phyloP scores from a whole-genome alignment of 2,797 vertebrate genomes.

The Pelodytes ibericus region DNA sequence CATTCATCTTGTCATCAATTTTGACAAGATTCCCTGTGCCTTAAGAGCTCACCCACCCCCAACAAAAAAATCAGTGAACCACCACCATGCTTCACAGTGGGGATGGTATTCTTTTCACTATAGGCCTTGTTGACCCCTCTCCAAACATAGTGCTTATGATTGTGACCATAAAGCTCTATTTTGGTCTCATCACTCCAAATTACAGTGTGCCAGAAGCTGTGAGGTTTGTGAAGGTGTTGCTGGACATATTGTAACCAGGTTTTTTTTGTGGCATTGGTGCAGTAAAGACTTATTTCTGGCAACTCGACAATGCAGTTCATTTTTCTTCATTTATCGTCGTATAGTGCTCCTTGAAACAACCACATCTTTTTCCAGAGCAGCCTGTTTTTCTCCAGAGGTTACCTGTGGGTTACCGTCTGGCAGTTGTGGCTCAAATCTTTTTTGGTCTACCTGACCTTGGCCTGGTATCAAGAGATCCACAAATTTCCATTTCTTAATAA shows the following conservation, averaged over 20 bases:
- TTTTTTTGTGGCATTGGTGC: background rate
- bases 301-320: background rate
- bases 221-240: background rate
- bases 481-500: too few relatives aligned
- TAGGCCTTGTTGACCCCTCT: conserved; percentile 1
- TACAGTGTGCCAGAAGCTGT: conserved; percentile 1
- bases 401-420: too few relatives aligned
- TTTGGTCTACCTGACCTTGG: too few relatives aligned
- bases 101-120: too few relatives aligned
- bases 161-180: conserved; percentile 12
- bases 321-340: background rate
- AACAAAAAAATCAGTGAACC: too few relatives aligned
- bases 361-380: background rate
- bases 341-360: conserved; percentile 7
- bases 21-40: background rate
- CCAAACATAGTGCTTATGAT: background rate
- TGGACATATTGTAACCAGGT: background rate
- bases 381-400: background rate
- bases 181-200: background rate
- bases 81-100: too few relatives aligned
- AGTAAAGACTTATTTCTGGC: background rate
- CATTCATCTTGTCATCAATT: background rate
- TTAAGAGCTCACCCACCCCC: background rate
- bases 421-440: too few relatives aligned
- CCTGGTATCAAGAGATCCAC: too few relatives aligned